Conservation (phyloP, 2,797 vertebrate species). For the Acrocephalus scirpaceus region DNA sequence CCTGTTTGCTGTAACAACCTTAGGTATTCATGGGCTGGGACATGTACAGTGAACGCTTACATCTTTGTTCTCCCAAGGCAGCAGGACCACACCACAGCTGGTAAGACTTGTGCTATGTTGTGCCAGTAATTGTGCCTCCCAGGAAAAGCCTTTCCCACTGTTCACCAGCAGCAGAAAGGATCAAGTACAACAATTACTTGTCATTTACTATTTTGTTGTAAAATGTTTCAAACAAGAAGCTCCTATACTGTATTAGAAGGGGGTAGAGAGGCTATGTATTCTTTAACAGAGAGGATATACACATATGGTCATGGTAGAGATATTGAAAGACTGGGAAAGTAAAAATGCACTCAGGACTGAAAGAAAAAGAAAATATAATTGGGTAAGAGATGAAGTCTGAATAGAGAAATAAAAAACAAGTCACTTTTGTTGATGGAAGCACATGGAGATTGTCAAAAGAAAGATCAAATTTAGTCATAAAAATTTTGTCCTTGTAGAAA, state of each 20-base stretch:
- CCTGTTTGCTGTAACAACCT: slow-evolving; percentile 4
- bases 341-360: not conserved
- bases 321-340: not conserved
- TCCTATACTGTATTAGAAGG: not conserved
- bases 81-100: not conserved
- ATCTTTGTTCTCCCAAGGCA: slow-evolving; percentile 31
- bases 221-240: not conserved
- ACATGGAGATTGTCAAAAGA: not conserved
- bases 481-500: not conserved
- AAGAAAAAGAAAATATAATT: not conserved
- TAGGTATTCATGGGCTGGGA: slow-evolving; percentile 36
- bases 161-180: not conserved
- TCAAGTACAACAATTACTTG: not conserved
- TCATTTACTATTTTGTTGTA: not conserved
- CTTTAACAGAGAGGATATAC: not conserved
- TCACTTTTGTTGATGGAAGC: not conserved
- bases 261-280: not conserved
- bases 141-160: slow-evolving; percentile 23
- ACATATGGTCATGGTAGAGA: not conserved
- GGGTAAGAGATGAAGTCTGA: not conserved
- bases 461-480: not conserved
- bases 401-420: not conserved
- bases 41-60: not conserved
- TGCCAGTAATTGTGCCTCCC: slow-evolving; percentile 53
- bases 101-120: slow-evolving; percentile 11